Evolutionary conservation across 1,140 invertebrate species (phyloP).

Genomic region (Drosophila obscura): DNA sequence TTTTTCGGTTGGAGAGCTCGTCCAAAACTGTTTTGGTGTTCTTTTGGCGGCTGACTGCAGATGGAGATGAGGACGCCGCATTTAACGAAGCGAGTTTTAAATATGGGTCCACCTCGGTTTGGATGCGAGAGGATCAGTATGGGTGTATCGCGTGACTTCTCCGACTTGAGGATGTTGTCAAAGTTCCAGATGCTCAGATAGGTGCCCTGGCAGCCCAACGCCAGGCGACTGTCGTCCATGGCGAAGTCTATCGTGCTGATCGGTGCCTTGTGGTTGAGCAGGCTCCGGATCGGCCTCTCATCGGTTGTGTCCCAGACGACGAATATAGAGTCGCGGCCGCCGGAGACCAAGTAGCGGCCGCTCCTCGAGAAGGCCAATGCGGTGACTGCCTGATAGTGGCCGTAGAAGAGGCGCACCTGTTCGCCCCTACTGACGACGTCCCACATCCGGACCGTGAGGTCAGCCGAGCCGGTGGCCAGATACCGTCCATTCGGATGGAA

Average conservation of each 20-base stretch:
- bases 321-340: constrained; percentile 30
- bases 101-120: no score
- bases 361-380: constrained; percentile 45
- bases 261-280: constrained; percentile 28
- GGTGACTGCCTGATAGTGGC: constrained; percentile 26
- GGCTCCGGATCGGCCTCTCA: constrained; percentile 15
- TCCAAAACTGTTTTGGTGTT: no score
- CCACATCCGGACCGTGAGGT: constrained; percentile 59
- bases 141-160: no score
- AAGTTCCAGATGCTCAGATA: constrained; percentile 58
- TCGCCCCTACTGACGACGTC: constrained; percentile 24
- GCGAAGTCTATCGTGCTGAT: constrained; percentile 50
- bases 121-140: no score
- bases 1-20: no score
- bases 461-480: constrained; percentile 56
- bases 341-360: constrained; percentile 56
- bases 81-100: no score
- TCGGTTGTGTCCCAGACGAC: constrained; percentile 51
- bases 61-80: no score
- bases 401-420: constrained; percentile 53
- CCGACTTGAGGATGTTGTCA: not conserved
- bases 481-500: constrained; percentile 65
- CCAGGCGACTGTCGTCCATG: constrained; percentile 48
- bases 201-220: constrained; percentile 40
- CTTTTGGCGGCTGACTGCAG: no score